Evolutionary conservation across 2,113 vertebrate species (phyloP).

Genomic region (Podarcis cretensis): DNA sequence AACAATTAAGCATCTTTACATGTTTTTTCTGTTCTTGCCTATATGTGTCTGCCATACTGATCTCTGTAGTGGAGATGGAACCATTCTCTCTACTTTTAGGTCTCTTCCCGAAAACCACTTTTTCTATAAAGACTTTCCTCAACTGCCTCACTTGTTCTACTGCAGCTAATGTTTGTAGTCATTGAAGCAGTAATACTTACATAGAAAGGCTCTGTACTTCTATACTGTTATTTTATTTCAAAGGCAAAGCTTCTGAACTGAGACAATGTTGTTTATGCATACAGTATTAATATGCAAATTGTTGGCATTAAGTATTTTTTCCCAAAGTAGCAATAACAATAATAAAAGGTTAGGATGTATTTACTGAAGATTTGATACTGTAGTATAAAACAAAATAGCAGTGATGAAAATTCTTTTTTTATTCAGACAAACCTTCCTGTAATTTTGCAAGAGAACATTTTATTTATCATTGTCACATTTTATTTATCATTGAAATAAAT

Average conservation of each 20-base stretch:
- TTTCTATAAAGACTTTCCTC: background rate
- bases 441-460: background rate
- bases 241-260: background rate
- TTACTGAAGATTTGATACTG: background rate
- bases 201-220: background rate
- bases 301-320: background rate
- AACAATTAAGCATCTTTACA: background rate
- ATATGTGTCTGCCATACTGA: background rate
- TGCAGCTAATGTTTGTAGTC: background rate
- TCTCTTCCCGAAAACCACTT: background rate
- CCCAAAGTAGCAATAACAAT: background rate
- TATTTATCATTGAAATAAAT: background rate
- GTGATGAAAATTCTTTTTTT: background rate
- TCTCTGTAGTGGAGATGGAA: background rate
- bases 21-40: background rate
- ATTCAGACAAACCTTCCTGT: background rate
- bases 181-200: no score
- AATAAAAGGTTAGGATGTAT: background rate
- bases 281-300: background rate
- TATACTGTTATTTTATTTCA: background rate
- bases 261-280: background rate
- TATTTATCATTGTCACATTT: background rate
- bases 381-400: background rate
- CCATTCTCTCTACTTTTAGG: background rate
- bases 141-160: background rate